Base-by-base conservation (phyloP, 2,888 invertebrate species). In the Cantharis rustica region DNA sequence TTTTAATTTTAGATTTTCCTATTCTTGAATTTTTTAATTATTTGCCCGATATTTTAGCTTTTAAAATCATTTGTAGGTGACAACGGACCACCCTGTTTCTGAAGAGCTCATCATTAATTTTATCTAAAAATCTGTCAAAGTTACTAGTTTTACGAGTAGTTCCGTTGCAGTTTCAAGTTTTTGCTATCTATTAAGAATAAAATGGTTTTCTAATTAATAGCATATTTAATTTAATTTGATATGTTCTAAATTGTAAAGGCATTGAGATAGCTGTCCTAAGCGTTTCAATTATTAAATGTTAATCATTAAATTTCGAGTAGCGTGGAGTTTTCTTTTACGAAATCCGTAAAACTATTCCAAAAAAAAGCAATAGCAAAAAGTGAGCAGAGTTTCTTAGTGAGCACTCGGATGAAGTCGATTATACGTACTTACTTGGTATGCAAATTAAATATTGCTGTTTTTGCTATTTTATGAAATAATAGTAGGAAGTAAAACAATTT, bases 401-500 rank as follows among this genome's bases (percentile, higher is more conserved):
- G n/a, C n/a, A n/a, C n/a, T n/a, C n/a, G n/a, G n/a, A n/a, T n/a
- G n/a, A n/a, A n/a, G n/a, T n/a, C n/a, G n/a, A n/a, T n/a, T n/a
- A n/a, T n/a, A n/a, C n/a, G n/a, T n/a, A n/a, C n/a, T n/a, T n/a
- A n/a, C 4, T 23, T 61, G 11, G 5, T 16, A 47, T 47, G 17
- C 17, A 70, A 47, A 70, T 20, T 11, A 16, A 69, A 16, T 3
- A 31, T 26, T 5, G n/a, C 7, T 2, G 16, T 31, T 69, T 31
- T 70, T 64, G 47, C 11, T 23, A 61, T 31, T 16, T 61, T 61
- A 61, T 31, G 11, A 70, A 17, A 17, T 16, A 62, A 47, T 69
- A 27, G 63, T 73, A 68, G 71, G 63, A 71, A 71, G 61, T 23
- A 16, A 17, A 63, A 63, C 69, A 69, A 64, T 71, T 64, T 66